Evolutionary conservation across 2,113 vertebrate species (phyloP).

Genomic region (Tonatia bakeri): DNA sequence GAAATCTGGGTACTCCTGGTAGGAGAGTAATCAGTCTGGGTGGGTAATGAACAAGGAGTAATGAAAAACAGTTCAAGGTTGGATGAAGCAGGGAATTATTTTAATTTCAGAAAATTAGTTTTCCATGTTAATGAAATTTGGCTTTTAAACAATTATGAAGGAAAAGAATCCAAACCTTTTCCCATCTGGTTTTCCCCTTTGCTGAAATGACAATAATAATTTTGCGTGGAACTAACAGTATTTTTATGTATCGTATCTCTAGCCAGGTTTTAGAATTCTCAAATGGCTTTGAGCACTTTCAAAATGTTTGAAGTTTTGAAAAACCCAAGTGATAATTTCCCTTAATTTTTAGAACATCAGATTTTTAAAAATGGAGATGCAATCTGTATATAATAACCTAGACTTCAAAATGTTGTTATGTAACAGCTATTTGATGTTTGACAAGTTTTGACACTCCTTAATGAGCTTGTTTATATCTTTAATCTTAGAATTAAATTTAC

Average conservation of each 20-base stretch:
- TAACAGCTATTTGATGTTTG: slow-evolving; percentile 61
- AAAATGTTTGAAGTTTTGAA: slow-evolving; percentile 35
- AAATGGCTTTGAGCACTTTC: slow-evolving; percentile 10
- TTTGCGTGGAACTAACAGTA: slow-evolving; percentile 49
- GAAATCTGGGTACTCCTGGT: background rate
- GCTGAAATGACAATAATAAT: slow-evolving; percentile 65
- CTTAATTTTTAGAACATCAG: slow-evolving; percentile 24
- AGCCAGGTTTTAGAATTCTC: slow-evolving; percentile 36
- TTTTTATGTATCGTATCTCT: slow-evolving; percentile 20
- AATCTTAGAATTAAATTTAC: slow-evolving; percentile 61
- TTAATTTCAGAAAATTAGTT: slow-evolving; percentile 45
- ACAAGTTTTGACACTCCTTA: slow-evolving; percentile 62
- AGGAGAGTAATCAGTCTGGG: background rate
- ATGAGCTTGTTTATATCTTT: slow-evolving; percentile 64
- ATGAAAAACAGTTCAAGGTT: background rate
- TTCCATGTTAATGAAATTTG: slow-evolving; percentile 54
- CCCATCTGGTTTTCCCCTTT: slow-evolving; percentile 71
- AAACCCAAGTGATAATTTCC: slow-evolving; percentile 31
- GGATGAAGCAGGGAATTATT: slow-evolving; percentile 18
- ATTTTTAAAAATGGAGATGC: slow-evolving; percentile 33
- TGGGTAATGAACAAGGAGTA: background rate
- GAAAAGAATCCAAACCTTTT: slow-evolving; percentile 59
- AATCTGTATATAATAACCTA: slow-evolving; percentile 59
- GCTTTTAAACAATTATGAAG: slow-evolving; percentile 67
- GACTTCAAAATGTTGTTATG: slow-evolving; percentile 51